Conservation (phyloP, 2,888 invertebrate genomes). For the Molanna angustata region DNA sequence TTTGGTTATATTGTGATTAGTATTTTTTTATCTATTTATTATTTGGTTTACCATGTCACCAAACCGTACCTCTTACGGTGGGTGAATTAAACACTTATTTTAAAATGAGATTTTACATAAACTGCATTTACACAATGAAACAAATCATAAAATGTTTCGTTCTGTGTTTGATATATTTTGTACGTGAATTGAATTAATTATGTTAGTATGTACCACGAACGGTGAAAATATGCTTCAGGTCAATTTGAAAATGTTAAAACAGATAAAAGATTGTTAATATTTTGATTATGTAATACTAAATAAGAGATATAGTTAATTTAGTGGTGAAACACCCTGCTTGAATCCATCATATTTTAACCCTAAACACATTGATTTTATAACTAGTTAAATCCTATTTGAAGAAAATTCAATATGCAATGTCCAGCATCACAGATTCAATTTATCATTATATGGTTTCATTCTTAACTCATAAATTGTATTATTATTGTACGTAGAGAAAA, state of each 20-base stretch:
- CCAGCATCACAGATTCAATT: conserved; percentile 31
- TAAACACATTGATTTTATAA: conserved; percentile 32
- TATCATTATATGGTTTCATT: conserved; percentile 22
- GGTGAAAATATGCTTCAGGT: conserved; percentile 22
- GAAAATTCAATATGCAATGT: conserved; percentile 30
- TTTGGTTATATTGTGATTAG: conserved; percentile 34
- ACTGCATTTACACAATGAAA: too few relatives aligned
- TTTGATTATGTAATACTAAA: conserved; percentile 24
- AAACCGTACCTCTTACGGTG: conserved; percentile 6
- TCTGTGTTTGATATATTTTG: too few relatives aligned
- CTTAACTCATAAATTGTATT: conserved; percentile 29
- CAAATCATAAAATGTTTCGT: too few relatives aligned
- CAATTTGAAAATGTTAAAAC: conserved; percentile 23
- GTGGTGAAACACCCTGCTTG: conserved; percentile 34
- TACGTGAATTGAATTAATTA: background rate
- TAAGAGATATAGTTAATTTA: conserved; percentile 29
- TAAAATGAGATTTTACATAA: too few relatives aligned
- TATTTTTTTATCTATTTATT: conserved; percentile 29
- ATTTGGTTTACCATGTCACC: conserved; percentile 26
- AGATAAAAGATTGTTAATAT: conserved; percentile 29
- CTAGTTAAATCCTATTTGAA: conserved; percentile 27
- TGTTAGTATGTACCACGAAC: conserved; percentile 9
- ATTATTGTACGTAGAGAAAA: conserved; percentile 32
- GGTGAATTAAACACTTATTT: too few relatives aligned
- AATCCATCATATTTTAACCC: conserved; percentile 32